Base-by-base conservation (phyloP, 2,888 invertebrate species). In the Cheilosia pagana region DNA sequence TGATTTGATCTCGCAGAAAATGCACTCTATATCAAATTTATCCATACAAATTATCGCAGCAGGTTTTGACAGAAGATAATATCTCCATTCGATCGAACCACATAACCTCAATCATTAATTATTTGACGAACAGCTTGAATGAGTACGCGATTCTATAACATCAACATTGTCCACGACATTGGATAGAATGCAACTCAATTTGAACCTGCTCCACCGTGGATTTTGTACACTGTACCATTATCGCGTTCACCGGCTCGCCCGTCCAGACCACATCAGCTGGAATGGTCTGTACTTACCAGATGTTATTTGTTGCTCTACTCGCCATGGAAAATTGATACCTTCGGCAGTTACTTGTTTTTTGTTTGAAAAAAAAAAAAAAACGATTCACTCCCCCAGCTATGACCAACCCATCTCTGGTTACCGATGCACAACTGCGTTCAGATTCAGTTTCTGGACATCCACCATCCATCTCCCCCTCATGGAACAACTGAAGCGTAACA, bases 11-110 rank as follows among this genome's bases (percentile, higher is more conserved):
- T 10, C n/a, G n/a, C 35, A 48, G n/a, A 39, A 53, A 50, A 23
- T 43, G 53, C 55, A 39, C 7, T 53, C 2, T 10, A 41, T 16
- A 2, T 12, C 5, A 23, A 50, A 50, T 25, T 19, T 43, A 21
- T 23, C 16, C 43, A 31, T 31, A 41, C 31, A 59, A 60, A 23
- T 45, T 28, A 53, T 67, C 60, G 10, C 28, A 60, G 43, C 65
- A 53, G 48, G 41, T 77, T 72, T 62, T 78, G 78, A 82, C 82
- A 82, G 68, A 62, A 71, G 68, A 82, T 72, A 35, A 82, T 45
- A 82, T 78, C 78, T 82, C 62, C 60, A 78, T 68, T 28, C 21
- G 16, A 68, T 82, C 62, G 50, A 68, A 78, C 68, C 60, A 35
- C 82, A 82, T 72, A 67, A 55, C 78, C 53, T 16, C 50, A 62